A percentile compares a stretch with the other conserved stretches of the same genome.
Evolutionary conservation across 2,113 vertebrate species (phyloP).

Genomic region (Pteronura brasiliensis): DNA sequence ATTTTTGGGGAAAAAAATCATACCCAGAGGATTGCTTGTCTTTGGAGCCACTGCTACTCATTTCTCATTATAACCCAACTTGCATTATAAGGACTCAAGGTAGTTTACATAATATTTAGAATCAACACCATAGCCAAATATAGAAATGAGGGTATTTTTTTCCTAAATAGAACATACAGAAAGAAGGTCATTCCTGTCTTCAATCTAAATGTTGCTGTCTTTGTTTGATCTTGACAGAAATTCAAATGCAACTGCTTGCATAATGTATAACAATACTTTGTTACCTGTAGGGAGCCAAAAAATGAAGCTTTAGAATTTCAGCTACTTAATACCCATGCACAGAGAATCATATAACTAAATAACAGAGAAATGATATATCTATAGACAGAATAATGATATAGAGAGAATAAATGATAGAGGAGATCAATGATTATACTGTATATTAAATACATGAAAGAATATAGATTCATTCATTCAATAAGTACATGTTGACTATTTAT

Average conservation of each 20-base stretch:
- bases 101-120: constrained; percentile 64
- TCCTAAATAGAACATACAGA: constrained; percentile 36
- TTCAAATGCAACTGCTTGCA: neutral
- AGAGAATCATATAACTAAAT: neutral
- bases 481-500: neutral
- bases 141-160: neutral
- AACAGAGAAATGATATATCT: neutral
- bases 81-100: constrained; percentile 24
- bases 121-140: constrained; percentile 45
- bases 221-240: constrained; percentile 61
- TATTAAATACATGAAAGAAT: neutral
- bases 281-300: neutral
- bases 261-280: neutral
- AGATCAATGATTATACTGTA: neutral
- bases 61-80: constrained; percentile 36
- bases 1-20: neutral
- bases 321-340: neutral
- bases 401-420: neutral
- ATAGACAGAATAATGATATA: too few species aligned
- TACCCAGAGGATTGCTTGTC: neutral
- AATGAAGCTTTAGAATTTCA: neutral
- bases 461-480: neutral
- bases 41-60: neutral
- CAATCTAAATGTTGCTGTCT: constrained; percentile 12
- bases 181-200: constrained; percentile 53